Percentiles rank a stretch among this genome's conserved stretches.
These are phyloP conservation scores for Epizoanthus illoricatus DNA, from an alignment of 92 coral and sea anemone genomes.

Conservation along the genomic window DNA sequence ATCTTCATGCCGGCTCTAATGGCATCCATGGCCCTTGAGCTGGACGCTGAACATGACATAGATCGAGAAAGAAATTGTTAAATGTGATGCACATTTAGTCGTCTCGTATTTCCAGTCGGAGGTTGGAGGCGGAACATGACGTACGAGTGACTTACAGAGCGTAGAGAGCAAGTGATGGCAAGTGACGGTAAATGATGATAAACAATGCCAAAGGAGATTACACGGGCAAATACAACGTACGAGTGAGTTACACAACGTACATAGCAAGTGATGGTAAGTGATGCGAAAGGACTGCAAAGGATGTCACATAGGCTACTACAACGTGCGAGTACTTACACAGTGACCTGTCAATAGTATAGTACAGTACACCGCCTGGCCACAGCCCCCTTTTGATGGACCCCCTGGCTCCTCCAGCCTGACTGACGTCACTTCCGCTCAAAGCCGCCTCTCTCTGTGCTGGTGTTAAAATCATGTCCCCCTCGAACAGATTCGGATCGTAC, in stretches of 20 bases:
- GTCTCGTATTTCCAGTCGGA: too few relatives aligned
- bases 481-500: slow-evolving; percentile 34
- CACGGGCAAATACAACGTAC: background rate
- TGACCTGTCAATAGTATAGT: slow-evolving; percentile 59
- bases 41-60: background rate
- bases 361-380: slow-evolving; percentile 74
- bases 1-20: slow-evolving; percentile 81
- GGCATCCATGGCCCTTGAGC: slow-evolving; percentile 63
- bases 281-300: too few relatives aligned
- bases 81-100: too few relatives aligned
- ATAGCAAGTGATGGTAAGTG: too few relatives aligned
- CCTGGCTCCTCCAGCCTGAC: slow-evolving; percentile 46
- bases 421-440: slow-evolving; percentile 47
- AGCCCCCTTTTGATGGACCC: slow-evolving; percentile 67
- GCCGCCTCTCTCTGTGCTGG: slow-evolving; percentile 37
- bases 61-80: too few relatives aligned
- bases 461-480: slow-evolving; percentile 51
- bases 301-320: background rate
- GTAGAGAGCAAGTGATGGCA: background rate
- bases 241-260: slow-evolving; percentile 48
- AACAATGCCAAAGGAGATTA: too few relatives aligned
- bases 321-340: slow-evolving; percentile 48
- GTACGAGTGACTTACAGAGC: background rate
- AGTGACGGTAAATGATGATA: too few relatives aligned
- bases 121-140: background rate